These are phyloP conservation scores for Ephialtes manifestator DNA, from an alignment of 2,888 invertebrate species.

Conservation along the genomic window DNA sequence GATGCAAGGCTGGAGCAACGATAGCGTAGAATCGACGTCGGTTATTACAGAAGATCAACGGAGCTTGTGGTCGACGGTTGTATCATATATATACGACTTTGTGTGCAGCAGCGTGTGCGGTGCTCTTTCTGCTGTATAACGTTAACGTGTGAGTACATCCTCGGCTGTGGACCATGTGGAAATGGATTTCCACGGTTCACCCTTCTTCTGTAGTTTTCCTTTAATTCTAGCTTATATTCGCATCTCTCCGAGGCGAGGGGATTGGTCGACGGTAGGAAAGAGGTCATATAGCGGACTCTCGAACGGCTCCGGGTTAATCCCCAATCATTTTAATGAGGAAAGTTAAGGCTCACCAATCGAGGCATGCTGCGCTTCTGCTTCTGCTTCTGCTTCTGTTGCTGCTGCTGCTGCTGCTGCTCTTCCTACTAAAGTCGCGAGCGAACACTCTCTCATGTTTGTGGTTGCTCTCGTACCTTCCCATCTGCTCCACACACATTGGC, in stretches of 20 bases:
- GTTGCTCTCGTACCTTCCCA: slow-evolving; percentile 20
- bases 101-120: neutral
- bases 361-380: slow-evolving; percentile 19
- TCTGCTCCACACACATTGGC: slow-evolving; percentile 37
- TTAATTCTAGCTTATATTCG: slow-evolving; percentile 60
- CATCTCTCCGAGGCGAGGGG: slow-evolving; percentile 18
- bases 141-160: neutral
- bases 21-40: slow-evolving; percentile 22
- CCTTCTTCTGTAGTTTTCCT: slow-evolving; percentile 42
- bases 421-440: slow-evolving; percentile 17
- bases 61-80: slow-evolving; percentile 1
- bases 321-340: slow-evolving; percentile 73
- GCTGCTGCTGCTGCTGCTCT: neutral
- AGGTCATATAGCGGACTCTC: slow-evolving; percentile 39
- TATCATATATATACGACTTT: neutral
- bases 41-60: slow-evolving; percentile 51
- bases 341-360: slow-evolving; percentile 70
- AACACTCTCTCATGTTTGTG: slow-evolving; percentile 31
- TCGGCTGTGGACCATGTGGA: neutral
- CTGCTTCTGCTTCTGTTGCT: neutral
- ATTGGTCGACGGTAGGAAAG: slow-evolving; percentile 11
- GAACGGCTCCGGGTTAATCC: slow-evolving; percentile 68
- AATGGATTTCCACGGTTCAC: slow-evolving; percentile 15
- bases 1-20: slow-evolving; percentile 14
- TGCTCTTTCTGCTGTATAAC: neutral